Percentiles rank a stretch among this genome's conserved stretches.
phyloP scores from a whole-genome alignment of 2,797 vertebrate genomes.

The Apogon talboti region DNA sequence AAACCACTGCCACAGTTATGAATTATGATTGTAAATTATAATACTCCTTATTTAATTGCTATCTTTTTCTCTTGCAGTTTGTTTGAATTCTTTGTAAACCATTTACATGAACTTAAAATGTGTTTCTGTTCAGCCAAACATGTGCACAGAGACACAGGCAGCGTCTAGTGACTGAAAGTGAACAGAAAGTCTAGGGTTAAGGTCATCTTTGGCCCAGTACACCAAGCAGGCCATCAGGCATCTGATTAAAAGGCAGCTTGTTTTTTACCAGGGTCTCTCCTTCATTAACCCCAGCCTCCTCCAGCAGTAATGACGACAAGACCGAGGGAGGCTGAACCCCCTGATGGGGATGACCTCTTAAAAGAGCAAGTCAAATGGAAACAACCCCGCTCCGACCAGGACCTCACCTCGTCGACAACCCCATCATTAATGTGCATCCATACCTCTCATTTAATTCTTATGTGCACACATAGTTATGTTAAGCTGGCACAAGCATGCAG shows the following conservation, averaged over 20 bases:
- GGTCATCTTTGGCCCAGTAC: constrained; percentile 56
- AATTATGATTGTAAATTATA: neutral
- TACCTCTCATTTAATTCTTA: constrained; percentile 52
- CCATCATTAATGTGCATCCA: constrained; percentile 62
- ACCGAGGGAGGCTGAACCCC: constrained; percentile 75
- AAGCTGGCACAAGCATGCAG: constrained; percentile 56
- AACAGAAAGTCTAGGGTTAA: constrained; percentile 45
- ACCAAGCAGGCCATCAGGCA: constrained; percentile 43
- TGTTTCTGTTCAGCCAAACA: neutral
- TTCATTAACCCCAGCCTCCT: constrained; percentile 86
- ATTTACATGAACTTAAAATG: neutral
- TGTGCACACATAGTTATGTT: constrained; percentile 18
- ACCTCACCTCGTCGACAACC: constrained; percentile 46
- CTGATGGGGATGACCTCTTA: constrained; percentile 82
- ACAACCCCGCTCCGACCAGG: constrained; percentile 73
- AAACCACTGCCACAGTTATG: neutral
- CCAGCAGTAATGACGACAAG: constrained; percentile 87
- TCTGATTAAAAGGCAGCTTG: constrained; percentile 77
- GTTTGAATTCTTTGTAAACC: neutral
- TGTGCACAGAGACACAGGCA: constrained; percentile 12
- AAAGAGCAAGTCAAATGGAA: constrained; percentile 87
- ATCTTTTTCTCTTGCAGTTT: neutral
- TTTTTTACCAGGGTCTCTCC: constrained; percentile 84
- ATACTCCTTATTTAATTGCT: neutral
- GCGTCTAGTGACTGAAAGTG: constrained; percentile 19